Base-by-base conservation (phyloP, 30 jellyfish, hydroid and myxozoan species). In the Hydra vulgaris region DNA sequence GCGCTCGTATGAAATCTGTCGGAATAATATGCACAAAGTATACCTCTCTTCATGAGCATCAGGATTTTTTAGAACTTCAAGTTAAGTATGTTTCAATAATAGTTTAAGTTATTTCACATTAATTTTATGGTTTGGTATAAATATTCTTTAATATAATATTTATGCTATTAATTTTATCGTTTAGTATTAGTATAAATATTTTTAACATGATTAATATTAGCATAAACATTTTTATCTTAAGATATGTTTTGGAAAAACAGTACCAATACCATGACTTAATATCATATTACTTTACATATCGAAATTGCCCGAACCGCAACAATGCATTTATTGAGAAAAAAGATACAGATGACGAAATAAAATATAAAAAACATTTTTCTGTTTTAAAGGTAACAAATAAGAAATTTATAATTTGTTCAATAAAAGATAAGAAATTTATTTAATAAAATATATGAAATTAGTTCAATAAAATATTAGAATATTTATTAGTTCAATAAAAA, bases 1-100 rank as follows among this genome's bases (percentile, higher is more conserved):
- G 96, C 26, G 98, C 98, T 21, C 74, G 98, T 21, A 92, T 92
- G 98, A 92, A 92, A 70, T 86, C 98, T 20, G 95, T 86, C 72
- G 98, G 98, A 1, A 84, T 92, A 27, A 87, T 92, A 26, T 92
- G 98, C 67, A 81, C 87, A 16, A 81, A 74, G 26, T 92, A 92
- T 86, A 92, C 98, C 4, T 92, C 98, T 23, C 72, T 92, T 18
- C 98, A 92, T 82, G 93, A 92, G 71, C 98, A 92, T 72, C 95
- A 88, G 75, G 82, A 89, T 18, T 92, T 92, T 74, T 74, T 92
- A 26, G 98, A 92, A 80, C 27, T 70, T 23, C 96, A 92, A 87
- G 98, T 92, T 40, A 81, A 86, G 98, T 92, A 73, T 27, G 90
- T 67, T 26, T 26, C 15, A 26, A 26, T 7, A 7, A 1, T 27